Conservation (phyloP, 2,113 vertebrate genomes). For the Actenoides hombroni region DNA sequence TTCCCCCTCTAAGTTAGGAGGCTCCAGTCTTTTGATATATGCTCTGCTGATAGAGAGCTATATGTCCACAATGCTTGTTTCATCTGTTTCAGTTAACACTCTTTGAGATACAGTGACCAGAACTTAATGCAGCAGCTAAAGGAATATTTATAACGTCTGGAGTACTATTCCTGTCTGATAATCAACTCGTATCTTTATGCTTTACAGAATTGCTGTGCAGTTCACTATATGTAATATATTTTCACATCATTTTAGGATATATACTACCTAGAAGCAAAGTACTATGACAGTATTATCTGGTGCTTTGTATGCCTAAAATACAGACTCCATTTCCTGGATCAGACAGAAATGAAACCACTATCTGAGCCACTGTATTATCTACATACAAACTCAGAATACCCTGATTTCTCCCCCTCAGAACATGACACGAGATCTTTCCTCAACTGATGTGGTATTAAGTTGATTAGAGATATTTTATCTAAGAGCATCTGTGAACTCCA, state of each 20-base stretch:
- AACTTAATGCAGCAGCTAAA: not conserved
- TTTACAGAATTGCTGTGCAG: not conserved
- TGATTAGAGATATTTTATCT: constrained; percentile 46
- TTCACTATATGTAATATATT: not conserved
- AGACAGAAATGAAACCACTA: constrained; percentile 49
- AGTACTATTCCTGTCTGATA: not conserved
- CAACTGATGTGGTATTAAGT: constrained; percentile 8
- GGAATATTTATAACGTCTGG: not conserved
- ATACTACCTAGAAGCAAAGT: constrained; percentile 2
- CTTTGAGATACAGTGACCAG: not conserved
- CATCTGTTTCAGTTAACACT: not conserved
- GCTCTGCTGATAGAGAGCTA: not conserved
- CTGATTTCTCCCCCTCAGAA: constrained; percentile 26
- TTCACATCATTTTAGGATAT: constrained; percentile 31
- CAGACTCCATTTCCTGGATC: constrained; percentile 14
- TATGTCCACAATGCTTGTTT: not conserved
- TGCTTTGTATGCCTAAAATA: constrained; percentile 16
- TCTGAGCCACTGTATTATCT: not conserved
- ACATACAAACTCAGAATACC: not conserved
- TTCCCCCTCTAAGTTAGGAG: not conserved
- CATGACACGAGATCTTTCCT: not conserved
- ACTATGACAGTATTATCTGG: not conserved
- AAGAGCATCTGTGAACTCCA: not conserved
- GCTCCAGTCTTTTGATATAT: not conserved
- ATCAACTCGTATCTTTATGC: not conserved